These are phyloP conservation scores for Psittacula echo DNA, from an alignment of 2,797 vertebrate species.

Conservation along the genomic window DNA sequence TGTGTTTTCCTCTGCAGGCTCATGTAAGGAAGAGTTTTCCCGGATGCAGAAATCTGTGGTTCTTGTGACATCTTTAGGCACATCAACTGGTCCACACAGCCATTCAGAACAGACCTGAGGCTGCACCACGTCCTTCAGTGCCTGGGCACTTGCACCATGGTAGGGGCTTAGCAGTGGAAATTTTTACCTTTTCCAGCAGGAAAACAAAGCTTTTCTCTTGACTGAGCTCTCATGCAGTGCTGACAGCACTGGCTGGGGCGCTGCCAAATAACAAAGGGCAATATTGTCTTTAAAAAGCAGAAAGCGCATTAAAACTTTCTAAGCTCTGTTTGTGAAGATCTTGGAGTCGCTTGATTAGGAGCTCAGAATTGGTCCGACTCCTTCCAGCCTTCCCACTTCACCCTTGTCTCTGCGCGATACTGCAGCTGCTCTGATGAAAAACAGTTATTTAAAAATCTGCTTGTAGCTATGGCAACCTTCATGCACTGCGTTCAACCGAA, in stretches of 20 bases:
- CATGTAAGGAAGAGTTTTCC: background rate
- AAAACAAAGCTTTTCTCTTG: background rate
- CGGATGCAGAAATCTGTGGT: background rate
- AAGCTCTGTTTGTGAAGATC: background rate
- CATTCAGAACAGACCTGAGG: background rate
- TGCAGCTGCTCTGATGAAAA: slow-evolving; percentile 57
- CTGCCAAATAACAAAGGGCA: background rate
- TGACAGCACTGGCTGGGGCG: background rate
- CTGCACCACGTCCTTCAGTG: background rate
- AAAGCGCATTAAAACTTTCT: background rate
- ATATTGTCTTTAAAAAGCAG: background rate
- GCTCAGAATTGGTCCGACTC: background rate
- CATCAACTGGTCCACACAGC: fast-evolving
- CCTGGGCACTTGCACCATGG: background rate
- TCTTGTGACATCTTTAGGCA: background rate
- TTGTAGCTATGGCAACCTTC: slow-evolving; percentile 74
- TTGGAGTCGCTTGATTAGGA: background rate
- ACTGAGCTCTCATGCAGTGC: background rate
- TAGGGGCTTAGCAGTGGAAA: background rate
- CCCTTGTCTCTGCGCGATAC: background rate
- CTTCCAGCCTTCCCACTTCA: slow-evolving; percentile 5
- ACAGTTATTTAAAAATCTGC: slow-evolving; percentile 72
- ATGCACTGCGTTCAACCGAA: slow-evolving; percentile 62
- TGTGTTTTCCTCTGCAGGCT: background rate
- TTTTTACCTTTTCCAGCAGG: background rate